These are phyloP conservation scores for Patagioenas fasciata DNA, from an alignment of 2,113 vertebrate genomes.

Conservation along the genomic window DNA sequence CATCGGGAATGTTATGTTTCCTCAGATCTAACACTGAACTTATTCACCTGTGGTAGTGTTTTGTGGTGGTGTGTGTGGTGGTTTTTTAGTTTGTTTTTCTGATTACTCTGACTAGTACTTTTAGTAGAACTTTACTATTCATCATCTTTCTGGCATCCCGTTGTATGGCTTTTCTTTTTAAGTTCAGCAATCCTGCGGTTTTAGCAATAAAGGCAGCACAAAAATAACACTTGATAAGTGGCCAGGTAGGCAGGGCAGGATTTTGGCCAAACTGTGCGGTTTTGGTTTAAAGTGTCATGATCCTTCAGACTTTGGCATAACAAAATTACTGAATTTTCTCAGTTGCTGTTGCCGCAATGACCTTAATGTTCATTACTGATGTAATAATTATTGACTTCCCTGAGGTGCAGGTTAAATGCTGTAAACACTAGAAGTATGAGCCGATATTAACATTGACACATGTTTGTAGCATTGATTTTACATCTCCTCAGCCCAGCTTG, in stretches of 20 bases:
- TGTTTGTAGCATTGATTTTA: conserved; percentile 46
- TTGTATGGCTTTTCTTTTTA: neutral
- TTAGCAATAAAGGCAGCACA: neutral
- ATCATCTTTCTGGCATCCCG: neutral
- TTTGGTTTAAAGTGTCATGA: neutral
- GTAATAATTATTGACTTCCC: conserved; percentile 26
- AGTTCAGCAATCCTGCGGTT: neutral
- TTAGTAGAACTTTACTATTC: conserved; percentile 24
- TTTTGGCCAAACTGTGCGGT: neutral
- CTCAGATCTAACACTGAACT: neutral
- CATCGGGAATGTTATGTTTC: neutral
- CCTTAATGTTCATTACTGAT: neutral
- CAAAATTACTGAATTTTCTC: neutral
- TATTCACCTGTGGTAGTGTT: neutral
- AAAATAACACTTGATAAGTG: neutral
- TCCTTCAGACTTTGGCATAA: neutral
- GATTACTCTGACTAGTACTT: conserved; percentile 17
- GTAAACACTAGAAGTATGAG: conserved; percentile 36
- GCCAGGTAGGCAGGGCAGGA: neutral
- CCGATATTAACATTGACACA: conserved; percentile 28
- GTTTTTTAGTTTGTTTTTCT: neutral
- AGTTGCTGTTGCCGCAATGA: neutral
- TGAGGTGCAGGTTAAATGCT: conserved; percentile 36
- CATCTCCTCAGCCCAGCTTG: neutral
- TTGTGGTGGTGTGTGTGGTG: no score